Base-by-base conservation (phyloP, 2,113 vertebrate genomes). In the Etia nguti region DNA sequence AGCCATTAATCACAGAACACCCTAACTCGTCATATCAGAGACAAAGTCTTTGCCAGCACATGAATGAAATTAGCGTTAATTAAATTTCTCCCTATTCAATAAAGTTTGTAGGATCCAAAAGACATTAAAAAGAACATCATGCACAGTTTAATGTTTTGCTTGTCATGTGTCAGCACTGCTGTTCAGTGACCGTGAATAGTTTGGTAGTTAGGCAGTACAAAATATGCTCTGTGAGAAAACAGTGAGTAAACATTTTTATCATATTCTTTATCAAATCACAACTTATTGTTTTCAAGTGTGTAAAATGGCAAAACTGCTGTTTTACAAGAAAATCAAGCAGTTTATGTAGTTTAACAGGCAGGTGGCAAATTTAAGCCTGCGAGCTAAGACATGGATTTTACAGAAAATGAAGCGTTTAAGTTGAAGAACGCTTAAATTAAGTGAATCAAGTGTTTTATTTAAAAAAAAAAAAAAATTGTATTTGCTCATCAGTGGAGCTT, bases 101-200 rank as follows among this genome's bases (percentile, higher is more conserved):
- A 75, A 75, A 31, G 10, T 77, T 77, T 50, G 70, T 50, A 77
- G 10, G 29, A 46, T 75, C 41, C 16, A 77, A 26, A 50, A 31
- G 24, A 77, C 24, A n/a, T 77, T 20, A 77, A 77, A 29, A 77
- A 8, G 70, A 77, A 50, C 26, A 75, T 29, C 43, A 31, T 75
- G 24, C 15, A 12, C 24, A 50, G 43, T 75, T 50, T 77, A 77
- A 50, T 8, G 6, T 75, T 75, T 50, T 31, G 16, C 68, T 50
- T 50, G 16, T 31, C 43, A 48, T 48, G 24, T 29, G 15, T 48
- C 68, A 75, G 41, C 38, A 48, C 24, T 48, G 24, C 68, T 75
- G 15, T 26, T 24, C 43, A 29, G 43, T 75, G 43, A 20, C 0
- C 2, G 9, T 50, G 43, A 77, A 20, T 77, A 29, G 43, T 13